phyloP scores from a whole-genome alignment of 2,113 vertebrate genomes.

The Circaetus cinerascens region DNA sequence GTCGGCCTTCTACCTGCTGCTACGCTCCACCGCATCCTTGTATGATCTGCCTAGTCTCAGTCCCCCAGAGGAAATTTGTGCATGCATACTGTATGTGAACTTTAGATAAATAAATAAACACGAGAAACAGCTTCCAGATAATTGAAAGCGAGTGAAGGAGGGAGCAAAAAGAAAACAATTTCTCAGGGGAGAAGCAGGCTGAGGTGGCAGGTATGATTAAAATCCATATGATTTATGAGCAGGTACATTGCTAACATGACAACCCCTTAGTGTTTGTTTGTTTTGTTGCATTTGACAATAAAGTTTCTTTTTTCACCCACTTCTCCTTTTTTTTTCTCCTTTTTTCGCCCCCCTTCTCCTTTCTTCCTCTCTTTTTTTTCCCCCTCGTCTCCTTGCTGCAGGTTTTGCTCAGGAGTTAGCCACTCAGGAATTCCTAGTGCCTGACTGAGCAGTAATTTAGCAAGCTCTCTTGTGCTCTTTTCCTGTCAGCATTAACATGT shows the following conservation, averaged over 20 bases:
- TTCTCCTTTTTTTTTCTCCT: background rate
- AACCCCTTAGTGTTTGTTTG: conserved; percentile 75
- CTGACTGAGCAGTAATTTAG: conserved; percentile 85
- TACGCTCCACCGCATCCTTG: conserved; percentile 75
- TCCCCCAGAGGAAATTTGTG: conserved; percentile 85
- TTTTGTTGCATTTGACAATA: conserved; percentile 73
- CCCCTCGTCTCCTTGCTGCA: conserved; percentile 56
- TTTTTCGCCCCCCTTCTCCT: background rate
- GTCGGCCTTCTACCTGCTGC: too few species aligned
- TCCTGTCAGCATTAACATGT: conserved; percentile 86
- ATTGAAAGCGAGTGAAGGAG: conserved; percentile 87
- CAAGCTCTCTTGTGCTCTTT: conserved; percentile 80
- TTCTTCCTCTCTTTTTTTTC: background rate
- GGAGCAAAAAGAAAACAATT: conserved; percentile 81
- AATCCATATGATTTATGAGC: conserved; percentile 91
- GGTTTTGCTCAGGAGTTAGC: conserved; percentile 77
- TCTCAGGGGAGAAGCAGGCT: conserved; percentile 75
- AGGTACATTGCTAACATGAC: conserved; percentile 82
- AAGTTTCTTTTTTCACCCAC: conserved; percentile 65
- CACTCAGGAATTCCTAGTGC: conserved; percentile 84
- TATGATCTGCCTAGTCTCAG: conserved; percentile 73
- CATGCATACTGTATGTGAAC: conserved; percentile 87
- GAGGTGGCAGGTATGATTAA: conserved; percentile 94
- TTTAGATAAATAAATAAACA: conserved; percentile 95
- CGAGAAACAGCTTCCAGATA: conserved; percentile 89